Base-by-base conservation (phyloP, 2,797 vertebrate genomes). In the Eulemur rubriventer region DNA sequence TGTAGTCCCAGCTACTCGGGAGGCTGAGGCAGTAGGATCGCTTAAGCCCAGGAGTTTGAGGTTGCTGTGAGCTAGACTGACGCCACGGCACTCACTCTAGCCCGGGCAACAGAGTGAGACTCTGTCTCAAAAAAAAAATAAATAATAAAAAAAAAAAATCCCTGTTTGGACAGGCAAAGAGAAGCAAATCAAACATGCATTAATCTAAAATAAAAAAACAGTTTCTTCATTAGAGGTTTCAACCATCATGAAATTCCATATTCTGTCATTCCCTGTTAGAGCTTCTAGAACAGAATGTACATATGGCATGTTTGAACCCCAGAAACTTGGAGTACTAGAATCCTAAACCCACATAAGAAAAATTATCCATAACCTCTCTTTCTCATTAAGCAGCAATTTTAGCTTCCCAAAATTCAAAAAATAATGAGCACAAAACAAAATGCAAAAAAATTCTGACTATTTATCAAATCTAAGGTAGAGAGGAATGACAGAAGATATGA, bases 351-450 rank as follows among this genome's bases (percentile, higher is more conserved):
- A 50, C 73, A 83, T 65, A 26, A 63, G 57, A 92, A 93, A 87
- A 89, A 73, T 76, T 89, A 94, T 48, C 80, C 28, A 75, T 63
- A 79, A 73, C 4, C 10, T 72, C n/a, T 83, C 26, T 87, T 94
- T 91, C 82, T 95, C 52, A 93, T 80, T 80, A 91, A 95, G 65
- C 33, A 95, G 52, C 10, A 72, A 84, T 94, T 89, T 95, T 76
- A 92, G 22, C 43, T 89, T 78, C 55, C 35, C 2, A 41, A 81
- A 90, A 81, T 11, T 89, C 14, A 59, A 76, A 70, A 96, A 88
- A 78, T 65, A 81, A 95, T 26, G 33, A 41, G 70, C 67, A 61
- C 33, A 90, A 96, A 92, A 83, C 28, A 70, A 69, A 93, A 96
- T 79, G 33, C 35, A 82, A 96, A 96, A 90, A 75, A 90, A 75